phyloP scores from a whole-genome alignment of 2,113 vertebrate genomes.

The Lontra canadensis region DNA sequence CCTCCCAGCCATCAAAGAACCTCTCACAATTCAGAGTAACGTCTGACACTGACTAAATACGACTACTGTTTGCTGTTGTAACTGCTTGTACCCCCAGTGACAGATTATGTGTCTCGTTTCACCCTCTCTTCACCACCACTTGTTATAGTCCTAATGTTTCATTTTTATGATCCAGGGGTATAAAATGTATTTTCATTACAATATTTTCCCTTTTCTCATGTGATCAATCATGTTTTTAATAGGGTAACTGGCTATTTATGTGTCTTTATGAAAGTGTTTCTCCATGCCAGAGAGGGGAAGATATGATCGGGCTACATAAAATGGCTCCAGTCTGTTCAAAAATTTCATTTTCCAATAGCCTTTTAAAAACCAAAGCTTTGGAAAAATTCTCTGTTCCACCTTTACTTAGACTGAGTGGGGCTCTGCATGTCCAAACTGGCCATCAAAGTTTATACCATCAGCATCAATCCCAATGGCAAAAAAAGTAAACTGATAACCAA shows the following conservation, averaged over 20 bases:
- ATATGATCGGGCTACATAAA: neutral
- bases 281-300: neutral
- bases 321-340: neutral
- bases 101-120: neutral
- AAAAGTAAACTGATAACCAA: neutral
- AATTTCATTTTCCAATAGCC: neutral
- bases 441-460: neutral
- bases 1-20: neutral
- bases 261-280: neutral
- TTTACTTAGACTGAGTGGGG: neutral
- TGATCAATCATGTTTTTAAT: neutral
- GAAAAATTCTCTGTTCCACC: neutral
- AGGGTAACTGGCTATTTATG: neutral
- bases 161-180: neutral
- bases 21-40: neutral
- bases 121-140: neutral
- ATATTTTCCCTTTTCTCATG: constrained; percentile 45
- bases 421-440: neutral
- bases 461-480: neutral
- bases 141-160: neutral
- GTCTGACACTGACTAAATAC: neutral
- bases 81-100: neutral
- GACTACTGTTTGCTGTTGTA: neutral
- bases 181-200: neutral
- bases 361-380: neutral